Evolutionary conservation across 2,113 vertebrate species (phyloP).

Genomic region (Halcyon malimbica): DNA sequence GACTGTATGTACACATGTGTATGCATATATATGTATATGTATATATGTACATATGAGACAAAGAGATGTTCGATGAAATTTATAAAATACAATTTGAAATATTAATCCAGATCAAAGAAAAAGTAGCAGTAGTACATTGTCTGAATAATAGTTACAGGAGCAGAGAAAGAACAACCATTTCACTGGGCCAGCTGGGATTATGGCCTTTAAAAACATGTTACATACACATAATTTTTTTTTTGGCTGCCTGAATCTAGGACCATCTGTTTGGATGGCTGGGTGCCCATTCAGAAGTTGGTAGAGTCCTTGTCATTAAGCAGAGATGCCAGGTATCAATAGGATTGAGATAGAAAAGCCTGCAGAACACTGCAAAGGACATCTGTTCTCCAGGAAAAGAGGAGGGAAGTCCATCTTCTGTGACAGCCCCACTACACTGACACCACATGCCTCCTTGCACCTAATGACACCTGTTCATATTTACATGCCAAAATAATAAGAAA

Average conservation of each 20-base stretch:
- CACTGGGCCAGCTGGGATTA: neutral
- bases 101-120: neutral
- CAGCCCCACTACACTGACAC: conserved; percentile 14
- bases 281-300: conserved; percentile 27
- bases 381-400: conserved; percentile 55
- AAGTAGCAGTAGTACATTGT: neutral
- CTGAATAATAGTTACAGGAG: neutral
- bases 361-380: conserved; percentile 60
- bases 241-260: neutral
- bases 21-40: neutral
- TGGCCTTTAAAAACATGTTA: conserved; percentile 37
- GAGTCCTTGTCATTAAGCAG: conserved; percentile 39
- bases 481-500: conserved; percentile 38
- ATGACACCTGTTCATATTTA: conserved; percentile 52
- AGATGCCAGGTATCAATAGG: conserved; percentile 63
- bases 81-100: neutral
- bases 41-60: neutral
- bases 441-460: conserved; percentile 45
- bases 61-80: neutral
- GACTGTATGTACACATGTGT: neutral
- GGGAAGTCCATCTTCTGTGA: conserved; percentile 65
- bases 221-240: neutral
- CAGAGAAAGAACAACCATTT: neutral
- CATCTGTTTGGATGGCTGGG: conserved; percentile 60
- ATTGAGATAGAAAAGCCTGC: conserved; percentile 28